Percentiles rank a stretch among this genome's conserved stretches.
These are phyloP conservation scores for Paelopatides confundens DNA, from an alignment of 53 echinoderm and acorn worm species.

Conservation along the genomic window DNA sequence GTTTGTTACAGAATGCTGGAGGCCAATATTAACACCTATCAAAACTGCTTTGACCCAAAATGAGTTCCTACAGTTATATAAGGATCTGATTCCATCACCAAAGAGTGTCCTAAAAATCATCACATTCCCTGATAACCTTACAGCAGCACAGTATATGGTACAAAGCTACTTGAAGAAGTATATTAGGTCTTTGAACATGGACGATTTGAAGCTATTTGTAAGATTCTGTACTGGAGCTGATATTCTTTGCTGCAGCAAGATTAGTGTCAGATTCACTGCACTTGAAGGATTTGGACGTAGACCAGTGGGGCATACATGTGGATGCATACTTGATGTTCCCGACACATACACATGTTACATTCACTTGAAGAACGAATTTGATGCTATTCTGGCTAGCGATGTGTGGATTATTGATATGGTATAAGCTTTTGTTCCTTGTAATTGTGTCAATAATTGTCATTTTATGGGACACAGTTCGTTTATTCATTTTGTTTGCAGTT, in stretches of 20 bases:
- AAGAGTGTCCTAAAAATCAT: conserved; percentile 15
- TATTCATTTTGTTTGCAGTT: no score
- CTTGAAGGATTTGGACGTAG: background rate
- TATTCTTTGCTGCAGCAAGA: background rate
- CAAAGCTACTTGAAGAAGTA: conserved; percentile 9
- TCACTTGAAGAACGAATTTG: conserved; percentile 4
- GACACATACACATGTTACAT: background rate
- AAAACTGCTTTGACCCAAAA: background rate
- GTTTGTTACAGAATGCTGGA: conserved; percentile 31
- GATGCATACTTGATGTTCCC: background rate
- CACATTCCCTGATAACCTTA: background rate
- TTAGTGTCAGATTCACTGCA: background rate
- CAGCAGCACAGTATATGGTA: background rate
- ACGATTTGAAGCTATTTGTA: background rate
- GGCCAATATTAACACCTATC: background rate
- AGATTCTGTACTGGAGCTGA: conserved; percentile 13
- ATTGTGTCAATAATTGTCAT: no score
- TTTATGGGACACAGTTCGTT: no score
- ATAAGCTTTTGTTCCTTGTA: no score
- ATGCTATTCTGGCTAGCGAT: conserved; percentile 20
- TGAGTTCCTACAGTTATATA: background rate
- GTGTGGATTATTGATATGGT: background rate
- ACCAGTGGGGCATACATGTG: background rate
- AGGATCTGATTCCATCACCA: background rate
- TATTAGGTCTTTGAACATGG: background rate